Base-by-base conservation (phyloP, 1,140 invertebrate genomes). In the Zaprionus nigranus region DNA sequence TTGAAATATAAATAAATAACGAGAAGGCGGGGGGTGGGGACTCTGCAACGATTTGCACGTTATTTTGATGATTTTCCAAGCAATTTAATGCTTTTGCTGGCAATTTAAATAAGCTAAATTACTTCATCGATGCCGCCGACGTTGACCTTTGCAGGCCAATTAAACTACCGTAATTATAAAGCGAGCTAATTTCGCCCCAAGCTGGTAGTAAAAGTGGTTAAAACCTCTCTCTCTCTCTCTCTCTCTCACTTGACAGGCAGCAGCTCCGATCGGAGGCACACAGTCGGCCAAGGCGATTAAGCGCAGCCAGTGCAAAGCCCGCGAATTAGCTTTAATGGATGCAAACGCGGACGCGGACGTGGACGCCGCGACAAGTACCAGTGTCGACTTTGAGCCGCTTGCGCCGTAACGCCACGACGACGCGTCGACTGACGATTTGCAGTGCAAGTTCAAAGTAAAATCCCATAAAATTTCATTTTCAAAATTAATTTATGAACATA, bases 401-500 rank as follows among this genome's bases (percentile, higher is more conserved):
- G n/a, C 51, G 34, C 24, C 20, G 53, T 30, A 20, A 51, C 46
- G 40, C 66, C 28, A 28, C 38, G 36, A 13, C 36, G 36, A 38
- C 36, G 36, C 6, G n/a, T n/a, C 40, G 40, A 46, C 15, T 28
- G 59, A 24, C 61, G 67, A 36, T 79, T 60, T 70, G 61, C 78
- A 76, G 66, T 72, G 77, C 62, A 78, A 88, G 85, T 90, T 85
- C 85, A 90, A 82, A 90, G 85, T 88, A 72, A 90, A 82, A 79
- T 90, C 79, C 85, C 81, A 85, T 90, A 66, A 85, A 81, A 90
- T 79, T 88, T 81, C 78, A 90, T 88, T 90, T 90, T 90, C 81
- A 69, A 79, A 88, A 90, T 79, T 88, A 88, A 88, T 88, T 88
- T 88, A 88, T 88, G 85, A 81, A 72, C 85, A 88, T 88, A 88